Evolutionary conservation across 2,888 invertebrate genomes (phyloP).

Genomic region (Pachydiplax longipennis): DNA sequence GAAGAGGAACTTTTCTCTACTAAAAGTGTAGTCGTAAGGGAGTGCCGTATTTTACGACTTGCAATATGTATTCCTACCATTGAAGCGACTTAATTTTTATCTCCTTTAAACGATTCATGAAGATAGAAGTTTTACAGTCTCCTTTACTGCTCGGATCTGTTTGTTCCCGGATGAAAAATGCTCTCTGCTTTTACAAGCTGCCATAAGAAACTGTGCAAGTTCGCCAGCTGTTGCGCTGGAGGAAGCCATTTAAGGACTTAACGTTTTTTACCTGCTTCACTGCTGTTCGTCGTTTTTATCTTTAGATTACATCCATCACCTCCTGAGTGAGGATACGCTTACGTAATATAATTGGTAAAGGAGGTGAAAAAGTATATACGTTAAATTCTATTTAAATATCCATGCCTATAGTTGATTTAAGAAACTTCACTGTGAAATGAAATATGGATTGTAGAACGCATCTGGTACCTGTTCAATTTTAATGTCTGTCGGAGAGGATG

Average conservation of each 20-base stretch:
- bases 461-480: no score
- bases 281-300: background rate
- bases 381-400: no score
- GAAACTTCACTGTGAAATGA: no score
- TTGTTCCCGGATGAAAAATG: background rate
- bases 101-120: background rate
- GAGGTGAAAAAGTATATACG: no score
- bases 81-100: background rate
- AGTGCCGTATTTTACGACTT: background rate
- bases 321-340: background rate
- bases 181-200: background rate
- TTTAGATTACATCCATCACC: background rate
- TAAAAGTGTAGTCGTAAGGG: no score
- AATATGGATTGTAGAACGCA: no score
- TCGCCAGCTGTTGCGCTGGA: background rate
- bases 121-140: background rate
- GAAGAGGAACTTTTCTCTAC: no score
- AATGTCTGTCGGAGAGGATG: no score
- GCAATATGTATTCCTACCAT: background rate
- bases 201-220: background rate
- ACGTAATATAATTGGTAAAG: no score
- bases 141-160: background rate
- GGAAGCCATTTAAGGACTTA: background rate
- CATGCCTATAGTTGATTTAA: no score
- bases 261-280: background rate